Base-by-base conservation (phyloP, 2,888 invertebrate species). In the Listrodromus nycthemerus region DNA sequence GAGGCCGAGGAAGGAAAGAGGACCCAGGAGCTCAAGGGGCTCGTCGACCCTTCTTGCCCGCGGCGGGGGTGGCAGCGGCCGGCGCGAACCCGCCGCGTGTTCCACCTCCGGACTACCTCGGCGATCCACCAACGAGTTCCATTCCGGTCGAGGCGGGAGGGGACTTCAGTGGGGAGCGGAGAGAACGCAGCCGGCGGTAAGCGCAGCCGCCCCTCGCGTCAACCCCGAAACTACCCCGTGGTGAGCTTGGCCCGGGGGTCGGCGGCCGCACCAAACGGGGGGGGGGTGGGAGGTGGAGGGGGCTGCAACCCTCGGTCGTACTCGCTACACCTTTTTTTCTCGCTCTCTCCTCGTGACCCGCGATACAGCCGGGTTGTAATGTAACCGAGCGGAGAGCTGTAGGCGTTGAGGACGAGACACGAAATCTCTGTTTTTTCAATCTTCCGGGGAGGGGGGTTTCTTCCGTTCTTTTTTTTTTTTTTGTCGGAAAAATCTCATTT, bases 241-340 rank as follows among this genome's bases (percentile, higher is more conserved):
- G 83, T 82, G 83, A 83, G 89, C 87, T 87, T 86, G 86, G 88
- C 88, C 89, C 87, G 87, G 89, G 88, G 87, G 86, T 85, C 87
- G 87, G 87, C 84, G 85, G 85, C 85, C 80, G 87, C 87, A 85
- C 86, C 77, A 77, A 85, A 2, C 50, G 50, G 41, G 33, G 58
- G 1, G 45, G 78, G n/a, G 50, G 2, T 63, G 55, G 45, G 33
- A 48, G 21, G 45, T 82, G 7, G 1, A 1, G 33, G 7, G 33
- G 0, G 8, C 67, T 73, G 41, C 80, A 66, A 80, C 58, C 79
- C 75, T 67, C 50, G 65, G 55, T 70, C 76, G 58, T 50, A 83
- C 82, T 79, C 65, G 61, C 65, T 45, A 66, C 77, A 77, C 63
- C 37, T 61, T 69, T 67, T 61, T 78, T 79, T 75, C 37, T 45